Evolutionary conservation across 92 coral and sea anemone genomes (phyloP).

Genomic region (Bergia puertoricense): DNA sequence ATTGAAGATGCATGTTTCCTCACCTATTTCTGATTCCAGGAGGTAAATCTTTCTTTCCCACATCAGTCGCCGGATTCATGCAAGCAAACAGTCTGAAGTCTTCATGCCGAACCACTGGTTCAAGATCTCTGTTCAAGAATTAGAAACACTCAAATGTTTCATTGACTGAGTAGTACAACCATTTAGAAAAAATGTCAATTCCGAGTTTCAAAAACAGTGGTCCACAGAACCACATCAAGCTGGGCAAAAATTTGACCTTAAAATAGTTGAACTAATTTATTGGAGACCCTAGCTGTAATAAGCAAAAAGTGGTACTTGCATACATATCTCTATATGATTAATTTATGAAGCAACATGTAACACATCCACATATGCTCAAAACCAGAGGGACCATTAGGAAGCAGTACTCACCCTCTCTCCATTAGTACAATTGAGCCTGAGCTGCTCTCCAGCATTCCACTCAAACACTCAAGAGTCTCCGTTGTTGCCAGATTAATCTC

Average conservation of each 20-base stretch:
- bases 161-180: not conserved
- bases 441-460: constrained; percentile 93
- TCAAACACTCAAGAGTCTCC: constrained; percentile 95
- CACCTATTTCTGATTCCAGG: constrained; percentile 96
- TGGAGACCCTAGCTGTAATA: too few relatives aligned
- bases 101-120: constrained; percentile 84
- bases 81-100: constrained; percentile 95
- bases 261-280: too few relatives aligned
- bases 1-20: not conserved
- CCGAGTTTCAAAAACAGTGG: not conserved
- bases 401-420: constrained; percentile 87
- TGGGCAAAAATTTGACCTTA: too few relatives aligned
- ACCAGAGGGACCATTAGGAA: not conserved
- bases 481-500: constrained; percentile 97
- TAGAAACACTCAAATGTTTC: not conserved
- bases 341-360: not conserved
- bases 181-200: not conserved
- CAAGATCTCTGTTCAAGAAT: constrained; percentile 70
- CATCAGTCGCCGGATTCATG: constrained; percentile 99
- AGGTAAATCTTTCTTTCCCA: constrained; percentile 92
- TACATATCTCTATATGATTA: not conserved
- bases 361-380: not conserved
- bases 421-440: constrained; percentile 89
- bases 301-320: too few relatives aligned
- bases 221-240: too few relatives aligned